Conservation (phyloP, 1,140 invertebrate genomes). For the Orchestia grillus region DNA sequence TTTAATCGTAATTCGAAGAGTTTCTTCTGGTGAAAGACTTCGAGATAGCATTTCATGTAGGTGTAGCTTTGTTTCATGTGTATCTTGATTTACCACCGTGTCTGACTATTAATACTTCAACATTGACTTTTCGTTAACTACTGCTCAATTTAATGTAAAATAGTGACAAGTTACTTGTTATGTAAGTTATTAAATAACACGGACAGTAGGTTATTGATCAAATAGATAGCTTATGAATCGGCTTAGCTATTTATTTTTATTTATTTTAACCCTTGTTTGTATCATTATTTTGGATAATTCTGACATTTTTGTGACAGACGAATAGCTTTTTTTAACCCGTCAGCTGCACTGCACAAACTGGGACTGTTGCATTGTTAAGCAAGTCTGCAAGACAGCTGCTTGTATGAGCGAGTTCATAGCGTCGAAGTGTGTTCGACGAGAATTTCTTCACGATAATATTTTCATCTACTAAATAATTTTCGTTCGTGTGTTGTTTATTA, state of each 20-base stretch:
- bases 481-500: background rate
- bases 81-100: background rate
- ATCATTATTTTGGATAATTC: background rate
- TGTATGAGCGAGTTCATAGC: background rate
- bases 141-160: background rate
- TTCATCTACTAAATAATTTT: background rate
- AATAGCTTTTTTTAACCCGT: background rate
- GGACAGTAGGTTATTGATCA: background rate
- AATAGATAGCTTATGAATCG: background rate
- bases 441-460: background rate
- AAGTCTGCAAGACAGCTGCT: background rate
- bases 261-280: background rate
- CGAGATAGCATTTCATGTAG: background rate
- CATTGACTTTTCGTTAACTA: background rate
- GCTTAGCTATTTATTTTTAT: background rate
- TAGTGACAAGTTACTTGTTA: background rate
- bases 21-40: background rate
- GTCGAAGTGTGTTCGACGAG: background rate
- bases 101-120: background rate
- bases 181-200: background rate
- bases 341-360: background rate
- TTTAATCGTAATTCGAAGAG: background rate
- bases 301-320: background rate
- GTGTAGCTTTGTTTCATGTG: background rate
- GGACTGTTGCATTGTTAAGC: background rate